These are phyloP conservation scores for Sisor rabdophorus DNA, from an alignment of 2,113 vertebrate species.

Conservation along the genomic window DNA sequence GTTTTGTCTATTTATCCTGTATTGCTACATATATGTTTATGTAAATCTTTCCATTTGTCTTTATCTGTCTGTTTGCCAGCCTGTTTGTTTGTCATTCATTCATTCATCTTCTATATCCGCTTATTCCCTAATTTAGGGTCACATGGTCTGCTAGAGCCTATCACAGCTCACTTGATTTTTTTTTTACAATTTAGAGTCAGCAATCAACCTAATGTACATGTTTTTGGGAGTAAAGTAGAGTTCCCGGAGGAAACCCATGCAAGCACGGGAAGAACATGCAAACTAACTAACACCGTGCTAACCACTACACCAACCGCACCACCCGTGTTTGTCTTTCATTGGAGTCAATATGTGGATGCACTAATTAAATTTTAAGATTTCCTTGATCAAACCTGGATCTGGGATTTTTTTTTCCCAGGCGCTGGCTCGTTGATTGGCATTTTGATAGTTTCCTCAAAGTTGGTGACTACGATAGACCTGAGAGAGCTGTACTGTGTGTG, in stretches of 20 bases:
- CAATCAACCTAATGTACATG: no score
- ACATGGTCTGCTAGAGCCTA: no score
- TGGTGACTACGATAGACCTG: constrained; percentile 77
- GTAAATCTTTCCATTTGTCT: background rate
- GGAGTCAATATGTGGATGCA: background rate
- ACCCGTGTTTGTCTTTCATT: background rate
- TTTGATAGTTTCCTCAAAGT: constrained; percentile 81
- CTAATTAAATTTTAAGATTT: background rate
- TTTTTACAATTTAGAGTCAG: no score
- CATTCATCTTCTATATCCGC: background rate
- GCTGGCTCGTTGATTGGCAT: constrained; percentile 83
- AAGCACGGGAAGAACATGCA: no score
- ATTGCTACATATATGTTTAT: background rate
- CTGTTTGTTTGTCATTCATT: background rate
- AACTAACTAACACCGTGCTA: no score
- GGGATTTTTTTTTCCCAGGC: constrained; percentile 70
- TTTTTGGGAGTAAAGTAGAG: no score
- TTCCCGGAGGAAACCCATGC: no score
- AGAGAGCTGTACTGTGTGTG: constrained; percentile 76
- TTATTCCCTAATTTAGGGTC: no score
- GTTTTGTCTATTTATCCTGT: background rate
- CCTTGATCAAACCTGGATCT: constrained; percentile 73
- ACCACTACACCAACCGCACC: no score
- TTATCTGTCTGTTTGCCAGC: background rate
- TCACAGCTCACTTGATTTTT: no score